Conservation (phyloP, 2,113 vertebrate genomes). For the Damaliscus lunatus region DNA sequence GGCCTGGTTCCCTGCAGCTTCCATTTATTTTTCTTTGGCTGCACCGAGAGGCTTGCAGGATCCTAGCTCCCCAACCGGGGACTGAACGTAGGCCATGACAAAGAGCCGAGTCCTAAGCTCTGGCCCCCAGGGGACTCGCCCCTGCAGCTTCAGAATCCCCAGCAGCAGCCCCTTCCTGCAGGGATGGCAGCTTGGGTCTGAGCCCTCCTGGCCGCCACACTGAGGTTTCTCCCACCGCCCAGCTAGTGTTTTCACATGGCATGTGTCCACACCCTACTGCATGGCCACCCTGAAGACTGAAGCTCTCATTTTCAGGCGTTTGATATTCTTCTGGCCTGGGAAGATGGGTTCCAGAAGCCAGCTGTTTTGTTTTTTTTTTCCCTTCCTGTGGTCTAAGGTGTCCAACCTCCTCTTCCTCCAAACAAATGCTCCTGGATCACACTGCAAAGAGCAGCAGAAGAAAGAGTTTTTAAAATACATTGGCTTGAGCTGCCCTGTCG, state of each 20-base stretch:
- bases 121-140: neutral
- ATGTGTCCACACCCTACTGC: neutral
- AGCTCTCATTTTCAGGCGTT: neutral
- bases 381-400: neutral
- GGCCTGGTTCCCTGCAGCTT: neutral
- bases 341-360: constrained; percentile 46
- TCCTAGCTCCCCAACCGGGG: neutral
- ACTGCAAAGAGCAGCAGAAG: constrained; percentile 45
- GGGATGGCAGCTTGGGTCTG: neutral
- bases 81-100: neutral
- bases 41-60: neutral
- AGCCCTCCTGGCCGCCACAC: constrained; percentile 15
- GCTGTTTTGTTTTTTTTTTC: neutral
- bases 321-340: constrained; percentile 43
- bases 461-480: constrained; percentile 71
- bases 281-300: neutral
- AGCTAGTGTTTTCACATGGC: neutral
- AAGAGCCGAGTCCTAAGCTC: neutral
- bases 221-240: constrained; percentile 28
- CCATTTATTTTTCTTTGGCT: neutral
- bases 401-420: constrained; percentile 6
- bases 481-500: constrained; percentile 67
- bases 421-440: constrained; percentile 67
- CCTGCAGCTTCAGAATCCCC: neutral
- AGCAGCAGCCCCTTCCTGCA: neutral